phyloP scores from a whole-genome alignment of 2,888 invertebrate species.

The Elegia similella region DNA sequence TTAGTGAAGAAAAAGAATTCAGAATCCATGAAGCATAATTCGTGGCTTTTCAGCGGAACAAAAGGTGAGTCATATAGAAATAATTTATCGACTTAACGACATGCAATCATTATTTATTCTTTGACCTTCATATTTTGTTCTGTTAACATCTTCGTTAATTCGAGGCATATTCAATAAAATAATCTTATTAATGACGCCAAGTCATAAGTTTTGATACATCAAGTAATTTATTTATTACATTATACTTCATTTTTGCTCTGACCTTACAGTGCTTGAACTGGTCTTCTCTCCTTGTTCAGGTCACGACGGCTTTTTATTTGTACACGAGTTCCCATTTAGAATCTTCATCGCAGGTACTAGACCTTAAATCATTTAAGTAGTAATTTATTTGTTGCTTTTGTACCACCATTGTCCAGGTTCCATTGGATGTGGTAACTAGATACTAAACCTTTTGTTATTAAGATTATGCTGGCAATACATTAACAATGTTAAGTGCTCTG shows the following conservation, averaged over 20 bases:
- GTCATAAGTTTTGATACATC: not conserved
- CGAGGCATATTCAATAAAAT: not conserved
- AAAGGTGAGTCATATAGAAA: conserved; percentile 51
- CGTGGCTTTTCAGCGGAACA: conserved; percentile 68
- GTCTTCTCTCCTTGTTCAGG: conserved; percentile 17
- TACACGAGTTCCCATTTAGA: conserved; percentile 3
- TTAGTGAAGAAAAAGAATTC: conserved; percentile 61
- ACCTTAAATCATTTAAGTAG: conserved; percentile 4
- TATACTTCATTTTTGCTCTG: conserved; percentile 14
- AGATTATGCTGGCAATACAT: not conserved
- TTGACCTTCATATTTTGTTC: not conserved
- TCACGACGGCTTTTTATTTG: conserved; percentile 13
- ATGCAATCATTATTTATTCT: not conserved
- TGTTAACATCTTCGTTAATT: not conserved
- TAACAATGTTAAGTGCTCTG: not conserved
- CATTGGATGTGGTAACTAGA: not conserved
- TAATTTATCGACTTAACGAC: not conserved
- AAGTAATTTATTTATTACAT: conserved; percentile 7
- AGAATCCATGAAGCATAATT: conserved; percentile 60
- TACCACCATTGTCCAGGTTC: not conserved
- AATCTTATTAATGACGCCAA: not conserved
- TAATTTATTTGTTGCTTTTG: conserved; percentile 4
- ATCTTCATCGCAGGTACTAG: not conserved
- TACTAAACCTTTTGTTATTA: not conserved
- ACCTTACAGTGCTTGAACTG: conserved; percentile 21